These are phyloP conservation scores for Linnaemya tessellans DNA, from an alignment of 2,888 invertebrate genomes.

Conservation along the genomic window DNA sequence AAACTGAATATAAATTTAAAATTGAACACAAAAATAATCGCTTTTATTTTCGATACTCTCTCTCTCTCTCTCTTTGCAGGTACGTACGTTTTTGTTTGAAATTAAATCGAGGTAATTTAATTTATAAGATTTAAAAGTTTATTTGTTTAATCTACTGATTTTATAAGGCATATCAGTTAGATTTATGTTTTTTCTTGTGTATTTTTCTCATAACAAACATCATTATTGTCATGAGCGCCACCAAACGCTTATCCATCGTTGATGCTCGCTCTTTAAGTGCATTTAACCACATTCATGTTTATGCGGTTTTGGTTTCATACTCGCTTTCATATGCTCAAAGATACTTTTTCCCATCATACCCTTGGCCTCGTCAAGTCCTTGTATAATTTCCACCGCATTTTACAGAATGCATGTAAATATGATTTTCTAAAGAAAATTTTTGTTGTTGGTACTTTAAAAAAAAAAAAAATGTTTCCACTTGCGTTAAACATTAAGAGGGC, in stretches of 20 bases:
- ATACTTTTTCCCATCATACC: conserved; percentile 2
- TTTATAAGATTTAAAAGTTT: conserved; percentile 26
- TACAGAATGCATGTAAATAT: conserved; percentile 42
- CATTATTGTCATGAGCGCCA: background rate
- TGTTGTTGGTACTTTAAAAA: conserved; percentile 18
- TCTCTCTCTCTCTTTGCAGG: conserved; percentile 47
- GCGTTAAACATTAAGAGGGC: conserved; percentile 69
- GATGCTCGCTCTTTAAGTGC: conserved; percentile 54
- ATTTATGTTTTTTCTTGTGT: conserved; percentile 12
- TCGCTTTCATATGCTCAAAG: conserved; percentile 44
- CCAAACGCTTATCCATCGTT: conserved; percentile 32
- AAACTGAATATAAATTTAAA: background rate
- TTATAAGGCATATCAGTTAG: background rate
- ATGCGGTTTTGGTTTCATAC: conserved; percentile 67
- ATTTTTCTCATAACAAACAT: conserved; percentile 1
- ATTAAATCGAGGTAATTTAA: conserved; percentile 42
- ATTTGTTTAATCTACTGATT: background rate
- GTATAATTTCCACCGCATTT: conserved; percentile 57
- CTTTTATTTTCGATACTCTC: background rate
- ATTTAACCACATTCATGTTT: conserved; percentile 70
- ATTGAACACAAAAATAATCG: conserved; percentile 1
- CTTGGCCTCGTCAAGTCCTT: conserved; percentile 33
- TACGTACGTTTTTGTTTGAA: conserved; percentile 44
- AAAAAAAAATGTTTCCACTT: conserved; percentile 54
- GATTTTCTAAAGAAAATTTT: conserved; percentile 29